Base-by-base conservation (phyloP, 1,140 invertebrate species). In the Scaptomyza montana region DNA sequence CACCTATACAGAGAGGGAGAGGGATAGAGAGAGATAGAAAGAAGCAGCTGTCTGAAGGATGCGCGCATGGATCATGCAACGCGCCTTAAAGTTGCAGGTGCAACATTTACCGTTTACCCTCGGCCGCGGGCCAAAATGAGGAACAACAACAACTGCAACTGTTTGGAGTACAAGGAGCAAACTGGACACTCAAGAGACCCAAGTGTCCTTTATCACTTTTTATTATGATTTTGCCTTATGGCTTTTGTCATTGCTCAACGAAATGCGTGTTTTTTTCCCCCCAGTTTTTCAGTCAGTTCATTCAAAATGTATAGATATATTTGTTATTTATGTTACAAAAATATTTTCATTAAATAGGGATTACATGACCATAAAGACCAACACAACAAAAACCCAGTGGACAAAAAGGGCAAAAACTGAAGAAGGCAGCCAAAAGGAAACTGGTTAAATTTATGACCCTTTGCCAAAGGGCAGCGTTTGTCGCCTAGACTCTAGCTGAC, bases 321-420 rank as follows among this genome's bases (percentile, higher is more conserved):
- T 86, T 78, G 39, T 80, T 76, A 86, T 86, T 76, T 78, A 86
- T 86, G 82, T 78, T 67, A 78, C 71, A 66, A 87, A 36, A 87
- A 87, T 81, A 87, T 77, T 87, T 81, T 75, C 64, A 78, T 78
- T 78, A 69, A 50, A 19, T 13, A 36, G 10, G 39, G 41, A 45
- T 54, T 62, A 77, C 55, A 72, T 46, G 61, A 49, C 16, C 13
- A 77, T 69, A 77, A 73, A 67, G 65, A 43, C 39, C 39, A 43
- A 61, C 45, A 69, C 51, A 68, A 16, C 2, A 8, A 33, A 25
- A 25, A 25, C 21, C 1, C 21, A 25, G 21, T 6, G 7, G 16
- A 47, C 16, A 8, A 2, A 2, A 28, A 46, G 4, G 4, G 5
- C 7, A 36, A n/a, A 3, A 36, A 9, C 19, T 25, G n/a, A 13